These are phyloP conservation scores for Hypena proboscidalis DNA, from an alignment of 2,888 invertebrate species.

Conservation along the genomic window DNA sequence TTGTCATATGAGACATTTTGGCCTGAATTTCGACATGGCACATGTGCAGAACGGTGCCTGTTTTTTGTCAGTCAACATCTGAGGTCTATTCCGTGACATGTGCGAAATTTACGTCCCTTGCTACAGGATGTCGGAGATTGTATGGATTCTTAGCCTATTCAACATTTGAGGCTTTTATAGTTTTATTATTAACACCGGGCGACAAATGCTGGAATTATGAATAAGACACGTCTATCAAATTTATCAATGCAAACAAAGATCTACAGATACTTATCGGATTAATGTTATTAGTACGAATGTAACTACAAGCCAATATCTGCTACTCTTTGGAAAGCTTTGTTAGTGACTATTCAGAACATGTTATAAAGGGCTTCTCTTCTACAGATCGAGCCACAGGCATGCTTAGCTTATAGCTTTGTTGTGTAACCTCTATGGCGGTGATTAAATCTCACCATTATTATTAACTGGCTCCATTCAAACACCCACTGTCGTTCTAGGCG, in stretches of 20 bases:
- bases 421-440: slow-evolving; percentile 82
- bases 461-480: slow-evolving; percentile 85
- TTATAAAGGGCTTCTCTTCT: slow-evolving; percentile 60
- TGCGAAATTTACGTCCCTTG: slow-evolving; percentile 66
- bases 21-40: slow-evolving; percentile 62
- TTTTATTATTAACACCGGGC: slow-evolving; percentile 18
- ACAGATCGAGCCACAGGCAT: slow-evolving; percentile 72
- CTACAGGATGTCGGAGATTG: slow-evolving; percentile 60
- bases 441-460: slow-evolving; percentile 86
- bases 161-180: slow-evolving; percentile 23
- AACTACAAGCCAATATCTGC: slow-evolving; percentile 63
- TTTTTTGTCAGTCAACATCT: slow-evolving; percentile 78
- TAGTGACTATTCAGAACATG: slow-evolving; percentile 71
- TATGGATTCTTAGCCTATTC: slow-evolving; percentile 55
- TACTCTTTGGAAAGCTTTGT: slow-evolving; percentile 68
- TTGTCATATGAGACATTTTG: slow-evolving; percentile 54
- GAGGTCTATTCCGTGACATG: slow-evolving; percentile 72
- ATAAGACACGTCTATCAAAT: slow-evolving; percentile 27
- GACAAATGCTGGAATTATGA: slow-evolving; percentile 16
- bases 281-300: slow-evolving; percentile 70
- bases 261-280: slow-evolving; percentile 45
- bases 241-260: slow-evolving; percentile 28
- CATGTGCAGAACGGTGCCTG: slow-evolving; percentile 67
- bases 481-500: slow-evolving; percentile 83
- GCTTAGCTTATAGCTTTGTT: slow-evolving; percentile 80